These are phyloP conservation scores for Paratrypauchen microcephalus DNA, from an alignment of 2,797 vertebrate genomes.

Conservation along the genomic window DNA sequence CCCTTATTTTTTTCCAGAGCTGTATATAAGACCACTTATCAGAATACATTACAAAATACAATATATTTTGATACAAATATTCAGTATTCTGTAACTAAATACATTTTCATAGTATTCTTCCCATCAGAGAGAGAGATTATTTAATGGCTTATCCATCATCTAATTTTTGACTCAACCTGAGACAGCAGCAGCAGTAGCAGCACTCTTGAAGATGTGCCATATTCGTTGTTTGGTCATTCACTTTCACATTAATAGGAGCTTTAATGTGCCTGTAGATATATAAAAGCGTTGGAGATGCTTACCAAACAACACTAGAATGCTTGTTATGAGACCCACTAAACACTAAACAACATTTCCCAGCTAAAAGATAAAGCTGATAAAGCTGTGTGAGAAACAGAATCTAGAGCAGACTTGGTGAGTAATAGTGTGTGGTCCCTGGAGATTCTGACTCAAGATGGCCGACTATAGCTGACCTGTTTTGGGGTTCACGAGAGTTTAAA, in stretches of 20 bases:
- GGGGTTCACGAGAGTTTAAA: conserved; percentile 27
- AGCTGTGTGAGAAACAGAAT: conserved; percentile 1
- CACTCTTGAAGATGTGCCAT: conserved; percentile 8
- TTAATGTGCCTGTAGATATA: background rate
- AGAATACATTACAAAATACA: no score
- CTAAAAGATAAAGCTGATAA: background rate
- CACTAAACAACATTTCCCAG: background rate
- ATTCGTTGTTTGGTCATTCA: background rate
- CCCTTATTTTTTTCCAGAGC: no score
- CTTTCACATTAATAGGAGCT: background rate
- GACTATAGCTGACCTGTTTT: conserved; percentile 34
- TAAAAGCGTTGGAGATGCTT: background rate
- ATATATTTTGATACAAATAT: no score
- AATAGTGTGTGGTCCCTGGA: conserved; percentile 19
- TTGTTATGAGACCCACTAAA: background rate
- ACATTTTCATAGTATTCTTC: no score
- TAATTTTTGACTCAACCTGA: background rate
- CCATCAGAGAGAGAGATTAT: background rate
- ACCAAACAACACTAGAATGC: background rate
- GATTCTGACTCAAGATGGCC: conserved; percentile 28
- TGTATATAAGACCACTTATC: no score
- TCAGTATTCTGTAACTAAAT: no score
- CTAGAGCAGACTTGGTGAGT: conserved; percentile 23
- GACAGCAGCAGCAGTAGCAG: background rate
- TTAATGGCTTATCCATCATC: background rate